Evolutionary conservation across 2,797 vertebrate genomes (phyloP).

Genomic region (Gymnothorax javanicus): DNA sequence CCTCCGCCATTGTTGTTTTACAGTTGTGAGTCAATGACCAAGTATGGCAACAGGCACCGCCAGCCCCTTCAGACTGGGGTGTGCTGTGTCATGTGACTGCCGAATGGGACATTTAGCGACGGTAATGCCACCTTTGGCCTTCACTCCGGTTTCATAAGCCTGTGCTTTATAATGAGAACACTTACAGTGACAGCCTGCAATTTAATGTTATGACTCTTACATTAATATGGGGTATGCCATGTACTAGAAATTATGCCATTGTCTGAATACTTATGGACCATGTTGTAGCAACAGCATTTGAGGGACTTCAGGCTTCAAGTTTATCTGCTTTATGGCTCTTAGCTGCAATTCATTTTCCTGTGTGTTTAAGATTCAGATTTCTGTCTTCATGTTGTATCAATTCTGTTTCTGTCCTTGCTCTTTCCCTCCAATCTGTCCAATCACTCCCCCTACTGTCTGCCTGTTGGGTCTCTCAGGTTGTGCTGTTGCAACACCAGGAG

Average conservation of each 20-base stretch:
- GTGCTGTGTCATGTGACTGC: constrained; percentile 90
- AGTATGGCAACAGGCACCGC: constrained; percentile 62
- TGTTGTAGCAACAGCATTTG: neutral
- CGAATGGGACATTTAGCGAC: constrained; percentile 47
- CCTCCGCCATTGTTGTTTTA: constrained; percentile 19
- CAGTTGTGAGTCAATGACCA: constrained; percentile 64
- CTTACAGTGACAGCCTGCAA: no score
- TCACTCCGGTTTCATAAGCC: neutral
- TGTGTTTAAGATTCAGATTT: neutral
- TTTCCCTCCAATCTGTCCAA: neutral
- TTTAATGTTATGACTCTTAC: no score
- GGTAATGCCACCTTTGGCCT: constrained; percentile 44
- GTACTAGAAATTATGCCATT: no score
- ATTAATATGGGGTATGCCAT: no score
- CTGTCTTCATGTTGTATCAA: neutral
- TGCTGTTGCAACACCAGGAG: neutral
- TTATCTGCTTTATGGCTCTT: neutral
- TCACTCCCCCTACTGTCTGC: neutral
- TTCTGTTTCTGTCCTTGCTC: neutral
- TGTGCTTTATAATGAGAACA: neutral
- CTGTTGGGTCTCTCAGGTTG: neutral
- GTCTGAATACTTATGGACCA: no score
- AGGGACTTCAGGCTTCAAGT: neutral
- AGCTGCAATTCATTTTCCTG: neutral
- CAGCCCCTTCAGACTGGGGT: constrained; percentile 86